phyloP scores from a whole-genome alignment of 2,113 vertebrate genomes.

The Grantiella picta region DNA sequence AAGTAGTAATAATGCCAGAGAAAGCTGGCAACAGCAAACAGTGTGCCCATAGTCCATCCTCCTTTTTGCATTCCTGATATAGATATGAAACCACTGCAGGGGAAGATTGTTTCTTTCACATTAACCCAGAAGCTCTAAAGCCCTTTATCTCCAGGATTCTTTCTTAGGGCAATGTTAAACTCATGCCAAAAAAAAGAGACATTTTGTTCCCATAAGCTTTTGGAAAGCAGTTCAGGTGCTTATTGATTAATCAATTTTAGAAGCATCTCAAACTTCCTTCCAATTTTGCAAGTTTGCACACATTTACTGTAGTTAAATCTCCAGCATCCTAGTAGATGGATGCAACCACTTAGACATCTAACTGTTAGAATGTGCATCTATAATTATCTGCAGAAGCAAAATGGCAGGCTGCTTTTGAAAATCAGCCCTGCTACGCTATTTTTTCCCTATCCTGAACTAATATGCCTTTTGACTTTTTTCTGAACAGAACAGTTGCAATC shows the following conservation, averaged over 20 bases:
- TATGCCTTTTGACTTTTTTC: background rate
- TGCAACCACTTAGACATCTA: background rate
- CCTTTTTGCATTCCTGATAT: background rate
- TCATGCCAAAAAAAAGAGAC: background rate
- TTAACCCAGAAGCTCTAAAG: background rate
- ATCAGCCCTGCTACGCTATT: background rate
- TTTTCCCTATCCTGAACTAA: background rate
- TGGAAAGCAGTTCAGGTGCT: background rate
- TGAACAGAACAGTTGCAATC: background rate
- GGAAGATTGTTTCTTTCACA: background rate
- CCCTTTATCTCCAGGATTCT: background rate
- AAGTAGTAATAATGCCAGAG: background rate
- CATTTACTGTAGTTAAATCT: background rate
- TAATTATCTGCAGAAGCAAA: slow-evolving; percentile 44
- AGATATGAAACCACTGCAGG: background rate
- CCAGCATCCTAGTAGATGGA: background rate
- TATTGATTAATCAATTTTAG: background rate
- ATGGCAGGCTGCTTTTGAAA: background rate
- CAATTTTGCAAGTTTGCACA: background rate
- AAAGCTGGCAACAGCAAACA: background rate
- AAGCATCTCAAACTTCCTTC: background rate
- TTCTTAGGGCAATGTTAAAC: background rate
- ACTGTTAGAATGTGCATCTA: background rate
- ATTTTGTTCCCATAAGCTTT: background rate
- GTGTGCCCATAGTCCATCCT: background rate